Evolutionary conservation across 2,797 vertebrate species (phyloP).

Genomic region (Xyrichtys novacula): DNA sequence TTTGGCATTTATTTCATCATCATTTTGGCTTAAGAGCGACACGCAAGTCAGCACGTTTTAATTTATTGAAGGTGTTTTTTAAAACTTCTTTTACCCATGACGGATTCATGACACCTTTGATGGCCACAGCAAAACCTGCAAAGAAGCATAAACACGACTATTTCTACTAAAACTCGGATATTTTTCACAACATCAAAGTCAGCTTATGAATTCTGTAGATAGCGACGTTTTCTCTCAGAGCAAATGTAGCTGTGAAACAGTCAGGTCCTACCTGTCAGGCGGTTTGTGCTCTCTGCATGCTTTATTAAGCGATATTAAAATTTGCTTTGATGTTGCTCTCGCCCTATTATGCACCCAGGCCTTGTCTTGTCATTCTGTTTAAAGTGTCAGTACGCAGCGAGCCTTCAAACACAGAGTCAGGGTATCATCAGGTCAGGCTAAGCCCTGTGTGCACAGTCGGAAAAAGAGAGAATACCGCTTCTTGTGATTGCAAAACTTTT

Average conservation of each 20-base stretch:
- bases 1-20: not conserved
- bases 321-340: constrained; percentile 54
- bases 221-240: constrained; percentile 19
- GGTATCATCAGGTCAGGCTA: constrained; percentile 38
- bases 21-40: constrained; percentile 2
- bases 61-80: not conserved
- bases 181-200: not conserved
- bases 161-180: not conserved
- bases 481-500: constrained; percentile 54
- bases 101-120: not conserved
- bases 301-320: constrained; percentile 38
- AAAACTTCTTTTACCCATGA: not conserved
- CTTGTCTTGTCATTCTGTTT: constrained; percentile 53
- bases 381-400: constrained; percentile 36
- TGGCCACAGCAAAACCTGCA: not conserved
- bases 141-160: not conserved
- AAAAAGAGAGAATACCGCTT: constrained; percentile 32
- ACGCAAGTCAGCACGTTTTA: not conserved
- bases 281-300: constrained; percentile 36
- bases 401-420: constrained; percentile 24
- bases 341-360: constrained; percentile 31
- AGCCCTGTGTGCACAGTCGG: constrained; percentile 16
- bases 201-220: not conserved
- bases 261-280: constrained; percentile 43
- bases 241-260: constrained; percentile 2